Percentiles rank a stretch among this genome's conserved stretches.
These are phyloP conservation scores for Pantala flavescens DNA, from an alignment of 1,140 invertebrate genomes.

Conservation along the genomic window DNA sequence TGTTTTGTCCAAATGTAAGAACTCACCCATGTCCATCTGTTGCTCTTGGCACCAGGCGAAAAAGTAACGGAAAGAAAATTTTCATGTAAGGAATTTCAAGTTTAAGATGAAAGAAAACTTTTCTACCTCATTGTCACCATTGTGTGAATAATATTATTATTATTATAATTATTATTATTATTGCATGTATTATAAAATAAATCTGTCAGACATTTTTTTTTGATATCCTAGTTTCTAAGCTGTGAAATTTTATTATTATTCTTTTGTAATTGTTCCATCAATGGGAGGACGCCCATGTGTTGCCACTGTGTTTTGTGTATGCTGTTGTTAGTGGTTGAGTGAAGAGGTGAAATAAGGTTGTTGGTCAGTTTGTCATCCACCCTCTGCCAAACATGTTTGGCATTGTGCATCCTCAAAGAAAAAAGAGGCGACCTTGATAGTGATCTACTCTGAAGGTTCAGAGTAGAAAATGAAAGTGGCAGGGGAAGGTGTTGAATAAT, in stretches of 20 bases:
- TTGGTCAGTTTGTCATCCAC: not conserved
- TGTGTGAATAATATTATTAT: conserved; percentile 10
- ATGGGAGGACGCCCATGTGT: not conserved
- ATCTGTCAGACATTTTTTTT: not conserved
- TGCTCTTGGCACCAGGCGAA: not conserved
- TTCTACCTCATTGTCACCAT: conserved; percentile 5
- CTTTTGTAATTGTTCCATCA: conserved; percentile 2
- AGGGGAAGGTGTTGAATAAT: not conserved
- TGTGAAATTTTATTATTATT: conserved; percentile 8
- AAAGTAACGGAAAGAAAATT: not conserved
- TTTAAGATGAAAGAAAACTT: conserved; percentile 8
- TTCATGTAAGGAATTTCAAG: not conserved
- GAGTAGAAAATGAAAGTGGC: not conserved
- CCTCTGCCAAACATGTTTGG: not conserved
- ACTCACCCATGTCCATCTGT: not conserved
- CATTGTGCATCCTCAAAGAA: not conserved
- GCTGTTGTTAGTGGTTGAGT: not conserved
- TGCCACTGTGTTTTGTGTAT: not conserved
- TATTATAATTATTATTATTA: conserved; percentile 9
- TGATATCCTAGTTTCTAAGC: conserved; percentile 9
- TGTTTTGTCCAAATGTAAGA: not conserved
- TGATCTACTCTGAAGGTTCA: not conserved
- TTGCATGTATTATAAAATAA: conserved; percentile 4
- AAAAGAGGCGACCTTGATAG: not conserved
- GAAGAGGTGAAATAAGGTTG: not conserved